Base-by-base conservation (phyloP, 2,113 vertebrate species). In the Ancistrus triradiatus region DNA sequence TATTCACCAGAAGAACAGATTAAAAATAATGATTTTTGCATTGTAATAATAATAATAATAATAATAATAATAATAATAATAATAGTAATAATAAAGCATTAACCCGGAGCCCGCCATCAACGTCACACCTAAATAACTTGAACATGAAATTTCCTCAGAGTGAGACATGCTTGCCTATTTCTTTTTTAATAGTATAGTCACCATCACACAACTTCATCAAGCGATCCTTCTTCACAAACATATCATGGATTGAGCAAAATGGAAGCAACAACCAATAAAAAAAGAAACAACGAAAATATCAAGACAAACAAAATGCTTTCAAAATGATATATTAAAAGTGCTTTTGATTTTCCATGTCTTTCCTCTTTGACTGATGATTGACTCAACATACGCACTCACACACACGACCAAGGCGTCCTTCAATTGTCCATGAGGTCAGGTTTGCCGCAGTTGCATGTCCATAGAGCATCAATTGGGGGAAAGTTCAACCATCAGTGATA, bases 321-420 rank as follows among this genome's bases (percentile, higher is more conserved):
- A 84, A 90, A 90, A 87, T 84, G 85, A 88, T 90, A 90, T 90
- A 89, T 90, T 90, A 90, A 88, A 90, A 90, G 88, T 90, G 88
- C 88, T 87, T 90, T 88, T 85, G 81, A 84, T 83, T 88, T 88
- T 63, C 87, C 85, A 83, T 85, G 84, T 85, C 82, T 86, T 80
- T 84, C 81, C 81, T 87, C 82, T 86, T 83, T 87, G 80, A 85
- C 84, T 84, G 85, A 86, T 87, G 85, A 87, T 86, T 83, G 82
- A 85, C 83, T 87, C 83, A 84, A 72, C 73, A 70, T 64, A 63
- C 52, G 61, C 62, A 64, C 66, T 46, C 66, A 53, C 63, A 56
- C 62, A 85, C 78, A 71, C 78, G 78, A 77, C 80, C 80, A 77
- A 75, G 78, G 80, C 79, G 81, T 88, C 85, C 72, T 83, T 80